Evolutionary conservation across 2,113 vertebrate genomes (phyloP), one percentile per base, ranked within the genome.

Genomic region (Eublepharis macularius): DNA sequence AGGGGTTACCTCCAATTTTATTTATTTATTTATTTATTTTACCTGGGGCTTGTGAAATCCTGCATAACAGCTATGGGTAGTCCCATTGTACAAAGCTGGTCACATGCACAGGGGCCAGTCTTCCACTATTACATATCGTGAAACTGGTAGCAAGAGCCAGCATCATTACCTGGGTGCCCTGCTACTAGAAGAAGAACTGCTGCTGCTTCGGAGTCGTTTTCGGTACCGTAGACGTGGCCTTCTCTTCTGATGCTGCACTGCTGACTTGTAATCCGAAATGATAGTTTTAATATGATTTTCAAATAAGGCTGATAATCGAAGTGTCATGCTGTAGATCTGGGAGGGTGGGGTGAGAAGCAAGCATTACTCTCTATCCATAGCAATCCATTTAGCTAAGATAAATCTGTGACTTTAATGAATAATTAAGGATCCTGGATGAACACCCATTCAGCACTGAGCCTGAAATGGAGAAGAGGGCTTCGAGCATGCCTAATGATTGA

Each of bases 291-390:
- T 98, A 88, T 96, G 96, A 68, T 96, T 97, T 96, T 99, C 99
- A 94, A 99, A 99, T 94, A 98, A 98, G 90, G 98, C 98, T 36
- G 98, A 99, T 84, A 99, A 94, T 92, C 98, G 97, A 92, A 99
- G 97, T 4, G 98, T 99, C 98, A 99, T 98, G 92, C 97, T 98
- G 92, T 98, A 99, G 90, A 99, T 98, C 99, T 99, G 91, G 45
- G 90, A 83, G 70, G 17, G 29, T 2, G 17, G 11, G 47, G 34
- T 36, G 63, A 86, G 87, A 90, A 75, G 36, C 36, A 60, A 11
- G 26, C 36, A 11, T 80, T 75, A 24, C 0, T 36, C 26, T 63
- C 11, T 12, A 41, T 63, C 13, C 68, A 19, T 29, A 14, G 41
- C 19, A 45, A 45, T 74, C 72, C 26, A 45, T 13, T 41, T 41